phyloP scores from a whole-genome alignment of 1,140 invertebrate genomes.

The Tribolium madens region DNA sequence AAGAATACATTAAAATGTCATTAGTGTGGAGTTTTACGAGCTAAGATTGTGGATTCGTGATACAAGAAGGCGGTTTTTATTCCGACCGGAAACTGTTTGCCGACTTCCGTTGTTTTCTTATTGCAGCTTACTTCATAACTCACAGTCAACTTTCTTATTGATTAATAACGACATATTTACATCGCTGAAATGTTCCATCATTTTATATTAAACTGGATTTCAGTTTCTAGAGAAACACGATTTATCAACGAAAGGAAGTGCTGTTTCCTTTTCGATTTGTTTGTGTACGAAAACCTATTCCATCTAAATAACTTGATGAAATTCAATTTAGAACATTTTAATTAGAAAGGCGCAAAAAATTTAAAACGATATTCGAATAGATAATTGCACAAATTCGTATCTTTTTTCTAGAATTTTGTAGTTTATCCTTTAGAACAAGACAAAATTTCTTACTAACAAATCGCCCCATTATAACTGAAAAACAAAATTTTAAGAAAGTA shows the following conservation, averaged over 20 bases:
- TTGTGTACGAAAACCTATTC: slow-evolving; percentile 3
- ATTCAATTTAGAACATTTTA: not conserved
- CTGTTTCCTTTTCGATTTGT: slow-evolving; percentile 29
- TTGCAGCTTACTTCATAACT: slow-evolving; percentile 45
- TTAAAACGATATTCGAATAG: not conserved
- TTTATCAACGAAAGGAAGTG: slow-evolving; percentile 19
- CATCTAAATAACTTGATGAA: not conserved
- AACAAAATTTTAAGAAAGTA: too few species aligned
- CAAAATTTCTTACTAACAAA: too few species aligned
- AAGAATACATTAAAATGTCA: slow-evolving; percentile 47
- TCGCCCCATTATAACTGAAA: too few species aligned
- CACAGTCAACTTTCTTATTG: slow-evolving; percentile 45
- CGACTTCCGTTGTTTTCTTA: slow-evolving; percentile 47
- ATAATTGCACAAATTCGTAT: not conserved
- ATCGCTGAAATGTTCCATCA: slow-evolving; percentile 43
- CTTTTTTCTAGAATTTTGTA: too few species aligned
- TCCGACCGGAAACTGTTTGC: slow-evolving; percentile 43
- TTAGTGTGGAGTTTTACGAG: slow-evolving; percentile 40
- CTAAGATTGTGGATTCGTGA: slow-evolving; percentile 41
- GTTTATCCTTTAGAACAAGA: too few species aligned
- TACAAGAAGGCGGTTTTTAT: slow-evolving; percentile 40
- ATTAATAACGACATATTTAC: slow-evolving; percentile 46
- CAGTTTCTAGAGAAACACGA: slow-evolving; percentile 30
- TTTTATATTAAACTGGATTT: slow-evolving; percentile 41
- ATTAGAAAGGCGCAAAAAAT: not conserved